These are phyloP conservation scores for Pomacea maculata DNA, from an alignment of 1,140 invertebrate genomes.

Conservation along the genomic window DNA sequence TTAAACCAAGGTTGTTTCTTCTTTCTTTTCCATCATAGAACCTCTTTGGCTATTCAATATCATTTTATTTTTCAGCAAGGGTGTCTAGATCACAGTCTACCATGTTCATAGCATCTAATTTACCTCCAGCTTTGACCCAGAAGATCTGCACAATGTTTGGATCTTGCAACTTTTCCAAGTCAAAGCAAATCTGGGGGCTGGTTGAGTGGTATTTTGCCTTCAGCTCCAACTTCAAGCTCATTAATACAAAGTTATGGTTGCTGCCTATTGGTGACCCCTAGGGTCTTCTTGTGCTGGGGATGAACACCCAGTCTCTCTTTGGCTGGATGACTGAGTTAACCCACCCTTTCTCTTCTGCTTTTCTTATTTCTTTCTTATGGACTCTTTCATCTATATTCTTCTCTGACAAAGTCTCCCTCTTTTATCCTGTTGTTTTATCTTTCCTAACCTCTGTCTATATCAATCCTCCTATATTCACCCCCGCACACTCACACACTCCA, in stretches of 20 bases:
- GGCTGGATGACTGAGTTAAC: too few species aligned
- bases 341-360: background rate
- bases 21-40: too few species aligned
- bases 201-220: too few species aligned
- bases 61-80: too few species aligned
- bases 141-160: too few species aligned
- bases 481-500: background rate
- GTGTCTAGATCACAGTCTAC: background rate
- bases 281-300: background rate
- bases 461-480: background rate
- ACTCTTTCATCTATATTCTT: background rate
- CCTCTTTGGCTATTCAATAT: too few species aligned
- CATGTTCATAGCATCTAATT: conserved; percentile 26
- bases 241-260: conserved; percentile 36
- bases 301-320: too few species aligned
- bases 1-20: too few species aligned
- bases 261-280: background rate
- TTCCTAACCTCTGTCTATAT: background rate
- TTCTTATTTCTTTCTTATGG: background rate
- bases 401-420: background rate
- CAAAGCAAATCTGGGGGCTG: too few species aligned
- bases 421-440: background rate
- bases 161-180: too few species aligned
- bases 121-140: too few species aligned
- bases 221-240: conserved; percentile 46